Evolutionary conservation across 2,113 vertebrate genomes (phyloP).

Genomic region (Gymnocephalus cernua): DNA sequence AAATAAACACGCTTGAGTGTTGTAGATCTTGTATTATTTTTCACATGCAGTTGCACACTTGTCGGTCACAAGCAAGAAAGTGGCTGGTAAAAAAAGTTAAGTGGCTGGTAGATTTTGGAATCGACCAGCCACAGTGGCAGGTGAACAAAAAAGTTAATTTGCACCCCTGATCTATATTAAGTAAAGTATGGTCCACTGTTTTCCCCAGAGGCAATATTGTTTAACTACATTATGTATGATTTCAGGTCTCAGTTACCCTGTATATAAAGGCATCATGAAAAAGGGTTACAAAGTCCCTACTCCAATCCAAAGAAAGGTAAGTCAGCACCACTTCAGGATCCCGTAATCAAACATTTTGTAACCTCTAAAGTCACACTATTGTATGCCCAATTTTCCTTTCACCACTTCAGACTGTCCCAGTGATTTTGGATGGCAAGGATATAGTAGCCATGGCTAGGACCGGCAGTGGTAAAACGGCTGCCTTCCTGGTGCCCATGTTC

Average conservation of each 20-base stretch:
- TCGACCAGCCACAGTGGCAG: too few species aligned
- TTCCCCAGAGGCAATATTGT: neutral
- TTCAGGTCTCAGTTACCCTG: constrained; percentile 93
- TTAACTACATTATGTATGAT: neutral
- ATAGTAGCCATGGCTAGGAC: constrained; percentile 97
- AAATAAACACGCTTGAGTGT: too few species aligned
- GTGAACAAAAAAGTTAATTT: too few species aligned
- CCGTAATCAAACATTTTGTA: neutral
- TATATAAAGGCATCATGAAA: constrained; percentile 96
- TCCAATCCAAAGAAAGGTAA: constrained; percentile 96
- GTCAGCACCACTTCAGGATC: neutral
- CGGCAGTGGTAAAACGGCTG: constrained; percentile 96
- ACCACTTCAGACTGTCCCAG: constrained; percentile 87
- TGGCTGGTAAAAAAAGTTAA: too few species aligned
- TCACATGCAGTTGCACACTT: too few species aligned
- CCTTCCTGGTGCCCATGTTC: constrained; percentile 97
- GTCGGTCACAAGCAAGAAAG: too few species aligned
- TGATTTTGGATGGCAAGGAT: constrained; percentile 94
- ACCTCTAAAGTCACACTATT: neutral
- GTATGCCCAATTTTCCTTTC: neutral
- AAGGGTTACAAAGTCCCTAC: constrained; percentile 99
- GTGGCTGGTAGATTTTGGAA: too few species aligned
- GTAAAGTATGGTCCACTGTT: neutral
- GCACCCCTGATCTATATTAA: neutral
- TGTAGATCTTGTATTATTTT: too few species aligned